Evolutionary conservation across 2,888 invertebrate species (phyloP).

Genomic region (Drosophila sordidula): DNA sequence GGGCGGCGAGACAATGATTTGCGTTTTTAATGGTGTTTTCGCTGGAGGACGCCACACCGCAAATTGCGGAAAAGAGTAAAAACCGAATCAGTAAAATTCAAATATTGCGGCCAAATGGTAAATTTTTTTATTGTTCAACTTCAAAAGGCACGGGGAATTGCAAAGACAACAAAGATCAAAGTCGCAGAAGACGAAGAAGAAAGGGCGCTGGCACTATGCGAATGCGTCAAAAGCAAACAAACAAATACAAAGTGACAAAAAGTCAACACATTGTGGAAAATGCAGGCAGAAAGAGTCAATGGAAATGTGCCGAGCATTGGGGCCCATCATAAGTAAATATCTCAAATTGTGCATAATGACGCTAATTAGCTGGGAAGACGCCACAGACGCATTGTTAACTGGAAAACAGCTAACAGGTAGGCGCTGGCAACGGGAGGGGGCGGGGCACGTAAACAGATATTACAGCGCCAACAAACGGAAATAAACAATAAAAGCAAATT

Average conservation of each 20-base stretch:
- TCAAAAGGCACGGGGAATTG: constrained; percentile 63
- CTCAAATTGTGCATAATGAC: constrained; percentile 77
- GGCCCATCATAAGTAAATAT: constrained; percentile 67
- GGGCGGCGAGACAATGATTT: constrained; percentile 21
- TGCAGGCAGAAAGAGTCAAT: constrained; percentile 34
- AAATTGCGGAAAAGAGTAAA: constrained; percentile 49
- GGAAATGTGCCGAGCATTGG: constrained; percentile 37
- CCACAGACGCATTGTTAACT: constrained; percentile 42
- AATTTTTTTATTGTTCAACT: constrained; percentile 67
- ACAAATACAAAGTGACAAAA: constrained; percentile 46
- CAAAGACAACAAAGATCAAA: constrained; percentile 77
- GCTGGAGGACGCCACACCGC: constrained; percentile 56
- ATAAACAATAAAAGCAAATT: constrained; percentile 79
- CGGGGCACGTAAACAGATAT: background rate
- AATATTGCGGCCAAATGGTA: constrained; percentile 35
- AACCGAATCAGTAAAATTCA: constrained; percentile 14
- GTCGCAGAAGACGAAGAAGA: constrained; percentile 15
- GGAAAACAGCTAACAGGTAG: constrained; percentile 9
- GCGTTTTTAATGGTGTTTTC: constrained; percentile 52
- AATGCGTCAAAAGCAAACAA: constrained; percentile 53
- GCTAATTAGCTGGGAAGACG: constrained; percentile 77
- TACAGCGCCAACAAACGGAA: constrained; percentile 56
- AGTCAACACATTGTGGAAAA: constrained; percentile 40
- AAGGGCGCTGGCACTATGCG: constrained; percentile 15
- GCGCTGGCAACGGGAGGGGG: background rate